Conservation (phyloP, 2,797 vertebrate species). For the Poliocrania exsul region DNA sequence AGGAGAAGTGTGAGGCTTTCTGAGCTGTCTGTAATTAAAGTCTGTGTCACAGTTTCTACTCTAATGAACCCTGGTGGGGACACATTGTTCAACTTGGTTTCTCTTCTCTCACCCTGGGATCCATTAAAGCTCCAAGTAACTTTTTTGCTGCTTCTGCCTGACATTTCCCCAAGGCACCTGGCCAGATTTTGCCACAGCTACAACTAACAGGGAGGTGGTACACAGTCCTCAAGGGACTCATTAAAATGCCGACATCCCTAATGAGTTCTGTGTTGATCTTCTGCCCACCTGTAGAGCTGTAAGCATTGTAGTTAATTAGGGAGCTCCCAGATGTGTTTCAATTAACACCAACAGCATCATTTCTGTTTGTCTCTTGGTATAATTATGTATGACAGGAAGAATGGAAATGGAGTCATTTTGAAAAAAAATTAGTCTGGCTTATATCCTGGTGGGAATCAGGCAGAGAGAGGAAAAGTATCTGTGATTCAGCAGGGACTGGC, state of each 20-base stretch:
- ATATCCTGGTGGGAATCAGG: not conserved
- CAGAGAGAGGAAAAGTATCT: not conserved
- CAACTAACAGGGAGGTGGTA: not conserved
- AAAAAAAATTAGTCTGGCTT: not conserved
- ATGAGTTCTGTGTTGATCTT: not conserved
- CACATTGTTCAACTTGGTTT: accelerated
- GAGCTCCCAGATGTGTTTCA: not conserved
- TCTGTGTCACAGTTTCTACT: not conserved
- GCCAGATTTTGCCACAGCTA: not conserved
- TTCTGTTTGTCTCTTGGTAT: not conserved
- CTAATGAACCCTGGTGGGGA: not conserved
- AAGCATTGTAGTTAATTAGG: not conserved
- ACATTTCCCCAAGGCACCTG: not conserved
- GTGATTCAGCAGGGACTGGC: not conserved
- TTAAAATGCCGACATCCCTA: not conserved
- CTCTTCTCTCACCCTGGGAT: not conserved
- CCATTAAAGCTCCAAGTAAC: not conserved
- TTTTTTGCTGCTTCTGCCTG: not conserved
- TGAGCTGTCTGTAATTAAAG: not conserved
- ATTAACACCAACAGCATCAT: not conserved
- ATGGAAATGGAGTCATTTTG: not conserved
- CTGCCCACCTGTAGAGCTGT: not conserved
- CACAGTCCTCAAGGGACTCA: not conserved
- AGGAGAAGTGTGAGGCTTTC: not conserved
- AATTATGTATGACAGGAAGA: not conserved